Conservation (phyloP, 2,113 vertebrate species). For the Marcusenius ussheri region DNA sequence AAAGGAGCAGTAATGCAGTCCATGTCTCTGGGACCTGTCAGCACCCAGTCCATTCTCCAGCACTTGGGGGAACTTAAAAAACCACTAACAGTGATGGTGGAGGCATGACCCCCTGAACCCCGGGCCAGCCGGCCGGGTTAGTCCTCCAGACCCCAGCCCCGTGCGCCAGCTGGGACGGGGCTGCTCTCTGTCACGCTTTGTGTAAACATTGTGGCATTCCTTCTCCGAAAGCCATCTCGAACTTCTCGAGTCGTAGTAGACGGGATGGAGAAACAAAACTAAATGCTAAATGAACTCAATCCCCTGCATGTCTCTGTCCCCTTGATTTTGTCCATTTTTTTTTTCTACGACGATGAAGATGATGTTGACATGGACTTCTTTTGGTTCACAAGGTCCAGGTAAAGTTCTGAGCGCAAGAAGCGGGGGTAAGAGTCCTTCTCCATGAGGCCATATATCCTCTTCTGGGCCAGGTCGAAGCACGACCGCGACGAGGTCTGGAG, state of each 20-base stretch:
- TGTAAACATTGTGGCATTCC: conserved; percentile 33
- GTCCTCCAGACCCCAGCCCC: conserved; percentile 20
- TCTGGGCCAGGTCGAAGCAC: conserved; percentile 90
- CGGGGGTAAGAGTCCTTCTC: conserved; percentile 97
- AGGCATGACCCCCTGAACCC: conserved; percentile 51
- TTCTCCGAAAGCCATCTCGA: conserved; percentile 30
- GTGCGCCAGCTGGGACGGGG: neutral
- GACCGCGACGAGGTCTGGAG: conserved; percentile 80
- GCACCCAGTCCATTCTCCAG: conserved; percentile 47
- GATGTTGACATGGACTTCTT: conserved; percentile 81
- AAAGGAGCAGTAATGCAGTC: conserved; percentile 51
- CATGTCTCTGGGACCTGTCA: conserved; percentile 41
- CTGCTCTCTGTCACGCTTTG: neutral
- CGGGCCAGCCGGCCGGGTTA: neutral
- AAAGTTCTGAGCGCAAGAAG: conserved; percentile 94
- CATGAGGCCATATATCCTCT: conserved; percentile 95
- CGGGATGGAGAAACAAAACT: conserved; percentile 43
- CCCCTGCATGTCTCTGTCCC: conserved; percentile 36
- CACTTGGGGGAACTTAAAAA: conserved; percentile 44
- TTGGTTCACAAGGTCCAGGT: conserved; percentile 89
- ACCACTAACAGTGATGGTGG: conserved; percentile 18
- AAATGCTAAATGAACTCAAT: conserved; percentile 29
- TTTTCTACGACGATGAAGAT: conserved; percentile 66
- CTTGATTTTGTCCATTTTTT: conserved; percentile 19
- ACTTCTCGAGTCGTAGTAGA: conserved; percentile 32